Base-by-base conservation (phyloP, 2,888 invertebrate species). In the Parelbella ahira region DNA sequence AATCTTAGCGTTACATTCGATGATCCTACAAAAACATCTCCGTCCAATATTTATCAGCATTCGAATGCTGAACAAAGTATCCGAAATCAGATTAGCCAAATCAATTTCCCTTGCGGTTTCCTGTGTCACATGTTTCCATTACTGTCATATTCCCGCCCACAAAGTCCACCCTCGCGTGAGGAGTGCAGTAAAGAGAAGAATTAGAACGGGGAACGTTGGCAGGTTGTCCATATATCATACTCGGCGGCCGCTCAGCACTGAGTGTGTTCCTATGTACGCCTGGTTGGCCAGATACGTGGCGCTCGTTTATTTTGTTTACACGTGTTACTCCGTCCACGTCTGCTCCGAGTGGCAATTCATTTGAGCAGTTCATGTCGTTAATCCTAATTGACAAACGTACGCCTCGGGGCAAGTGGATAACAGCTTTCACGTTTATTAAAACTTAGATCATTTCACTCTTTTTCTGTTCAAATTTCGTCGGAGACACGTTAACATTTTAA, bases 261-360 rank as follows among this genome's bases (percentile, higher is more conserved):
- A 84, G 84, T 84, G 84, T 78, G 70, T 79, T 83, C 67, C 76
- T 72, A 64, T 86, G 83, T 84, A 63, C 56, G 63, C 60, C 69
- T 69, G 56, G 48, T 38, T 47, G 48, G 49, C 46, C 54, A 49
- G 58, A 58, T 57, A 51, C 42, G 45, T 42, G 46, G 45, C 19
- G 28, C 37, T 64, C 61, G 63, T 74, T 79, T 75, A 67, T 76
- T 80, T 81, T 69, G 65, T 73, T 72, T 69, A 74, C 74, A 74
- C 57, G 60, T 68, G 66, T 65, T 56, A 47, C 58, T 56, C 56
- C 56, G 50, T 64, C 62, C 60, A 60, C 60, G 47, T 53, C 55
- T 56, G 53, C 54, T 48, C 50, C 60, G 41, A 56, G 57, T 61
- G 54, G 53, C 25, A 48, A 51, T 56, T 57, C 49, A 45, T 56